Conservation (phyloP, 2,113 vertebrate genomes). For the Oceanodroma tethys region DNA sequence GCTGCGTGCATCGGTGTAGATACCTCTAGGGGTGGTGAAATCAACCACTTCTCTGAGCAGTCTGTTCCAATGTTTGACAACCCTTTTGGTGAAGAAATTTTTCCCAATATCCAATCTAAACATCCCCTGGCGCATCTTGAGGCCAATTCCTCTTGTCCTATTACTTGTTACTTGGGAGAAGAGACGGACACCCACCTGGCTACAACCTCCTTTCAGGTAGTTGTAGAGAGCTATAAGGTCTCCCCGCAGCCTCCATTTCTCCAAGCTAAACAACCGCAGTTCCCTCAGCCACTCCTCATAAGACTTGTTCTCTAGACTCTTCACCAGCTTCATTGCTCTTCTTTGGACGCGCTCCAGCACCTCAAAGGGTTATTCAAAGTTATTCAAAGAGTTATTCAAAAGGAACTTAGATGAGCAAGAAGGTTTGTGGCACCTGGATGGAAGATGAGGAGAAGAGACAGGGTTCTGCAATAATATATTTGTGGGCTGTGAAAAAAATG, state of each 20-base stretch:
- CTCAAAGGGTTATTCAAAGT: neutral
- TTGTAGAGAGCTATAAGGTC: neutral
- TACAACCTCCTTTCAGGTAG: neutral
- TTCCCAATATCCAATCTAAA: neutral
- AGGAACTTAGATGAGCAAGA: neutral
- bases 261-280: too few species aligned
- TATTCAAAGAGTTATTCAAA: neutral
- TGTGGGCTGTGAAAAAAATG: neutral
- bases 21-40: neutral
- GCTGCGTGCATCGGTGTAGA: too few species aligned
- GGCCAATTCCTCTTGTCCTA: neutral
- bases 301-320: neutral
- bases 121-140: neutral
- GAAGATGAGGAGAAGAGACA: neutral
- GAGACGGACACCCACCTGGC: accelerated
- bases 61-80: neutral
- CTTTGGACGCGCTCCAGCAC: neutral
- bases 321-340: neutral
- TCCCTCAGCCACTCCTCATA: neutral
- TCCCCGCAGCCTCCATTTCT: neutral
- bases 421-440: neutral
- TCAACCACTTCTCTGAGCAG: neutral
- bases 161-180: neutral
- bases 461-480: neutral
- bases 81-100: neutral